Conservation (phyloP, 2,797 vertebrate genomes). For the Periparus ater region DNA sequence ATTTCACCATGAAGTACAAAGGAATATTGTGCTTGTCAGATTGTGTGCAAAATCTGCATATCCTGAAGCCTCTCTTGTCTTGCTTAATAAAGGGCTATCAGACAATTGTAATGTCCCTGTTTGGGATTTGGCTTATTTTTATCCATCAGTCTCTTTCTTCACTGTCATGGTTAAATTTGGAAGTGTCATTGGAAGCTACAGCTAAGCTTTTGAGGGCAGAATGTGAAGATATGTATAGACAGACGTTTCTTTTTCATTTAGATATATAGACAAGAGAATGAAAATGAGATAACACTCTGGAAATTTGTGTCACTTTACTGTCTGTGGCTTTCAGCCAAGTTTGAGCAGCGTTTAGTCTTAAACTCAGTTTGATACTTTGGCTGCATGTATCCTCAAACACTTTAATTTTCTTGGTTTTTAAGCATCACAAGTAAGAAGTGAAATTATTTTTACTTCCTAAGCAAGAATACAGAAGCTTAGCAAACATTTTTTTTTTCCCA, state of each 20-base stretch:
- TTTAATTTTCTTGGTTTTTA: background rate
- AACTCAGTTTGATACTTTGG: background rate
- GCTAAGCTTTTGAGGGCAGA: conserved; percentile 1
- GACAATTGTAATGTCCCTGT: conserved; percentile 9
- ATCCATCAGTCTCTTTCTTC: conserved; percentile 10
- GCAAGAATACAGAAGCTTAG: background rate
- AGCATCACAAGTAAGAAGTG: background rate
- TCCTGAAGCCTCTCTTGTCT: conserved; percentile 31
- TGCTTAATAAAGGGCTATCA: conserved; percentile 15
- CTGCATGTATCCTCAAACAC: background rate
- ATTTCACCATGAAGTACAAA: conserved; percentile 22
- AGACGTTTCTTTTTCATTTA: background rate
- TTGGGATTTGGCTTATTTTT: conserved; percentile 35
- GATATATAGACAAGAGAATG: background rate
- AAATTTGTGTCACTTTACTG: background rate
- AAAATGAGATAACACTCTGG: background rate
- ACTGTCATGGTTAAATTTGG: conserved; percentile 1
- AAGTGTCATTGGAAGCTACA: conserved; percentile 4
- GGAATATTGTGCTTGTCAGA: conserved; percentile 7
- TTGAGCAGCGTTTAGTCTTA: background rate
- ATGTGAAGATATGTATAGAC: background rate
- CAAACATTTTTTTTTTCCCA: background rate
- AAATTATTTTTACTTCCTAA: background rate
- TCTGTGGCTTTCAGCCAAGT: background rate
- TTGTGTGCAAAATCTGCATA: conserved; percentile 10